Evolutionary conservation across 2,888 invertebrate species (phyloP).

Genomic region (Hirtodrosophila duncani): DNA sequence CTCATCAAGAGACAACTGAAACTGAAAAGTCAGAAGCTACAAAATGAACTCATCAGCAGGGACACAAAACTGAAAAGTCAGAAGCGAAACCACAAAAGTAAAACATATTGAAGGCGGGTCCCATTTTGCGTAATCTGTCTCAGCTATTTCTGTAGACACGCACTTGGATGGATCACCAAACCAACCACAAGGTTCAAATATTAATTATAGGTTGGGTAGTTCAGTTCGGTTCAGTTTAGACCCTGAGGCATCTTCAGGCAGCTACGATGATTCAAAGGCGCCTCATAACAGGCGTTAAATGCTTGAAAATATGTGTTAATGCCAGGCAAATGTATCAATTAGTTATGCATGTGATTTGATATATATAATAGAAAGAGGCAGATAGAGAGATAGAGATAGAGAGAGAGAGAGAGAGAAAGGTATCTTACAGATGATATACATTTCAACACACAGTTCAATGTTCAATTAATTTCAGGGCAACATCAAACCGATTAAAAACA

Average conservation of each 20-base stretch:
- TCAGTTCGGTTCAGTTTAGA: neutral
- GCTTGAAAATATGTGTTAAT: constrained; percentile 3
- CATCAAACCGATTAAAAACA: constrained; percentile 26
- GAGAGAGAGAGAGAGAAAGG: constrained; percentile 3
- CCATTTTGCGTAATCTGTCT: constrained; percentile 59
- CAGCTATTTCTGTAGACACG: constrained; percentile 35
- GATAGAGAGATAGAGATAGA: constrained; percentile 3
- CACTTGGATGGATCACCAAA: constrained; percentile 10
- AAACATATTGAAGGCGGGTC: constrained; percentile 44
- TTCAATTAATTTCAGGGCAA: constrained; percentile 22
- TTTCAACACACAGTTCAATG: constrained; percentile 9
- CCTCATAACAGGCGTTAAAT: constrained; percentile 21
- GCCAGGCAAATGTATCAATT: constrained; percentile 32
- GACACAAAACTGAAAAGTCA: constrained; percentile 25
- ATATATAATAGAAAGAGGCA: constrained; percentile 2
- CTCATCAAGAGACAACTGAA: too few species aligned
- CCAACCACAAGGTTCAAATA: constrained; percentile 62
- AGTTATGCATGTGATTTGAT: constrained; percentile 13
- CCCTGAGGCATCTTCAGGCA: neutral
- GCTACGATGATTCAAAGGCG: constrained; percentile 21
- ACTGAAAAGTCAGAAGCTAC: too few species aligned
- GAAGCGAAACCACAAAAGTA: constrained; percentile 28
- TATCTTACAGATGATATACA: neutral
- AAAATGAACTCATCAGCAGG: constrained; percentile 2
- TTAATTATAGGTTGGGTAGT: constrained; percentile 58